phyloP scores from a whole-genome alignment of 2,888 invertebrate species.

The Agriopis leucophaearia region DNA sequence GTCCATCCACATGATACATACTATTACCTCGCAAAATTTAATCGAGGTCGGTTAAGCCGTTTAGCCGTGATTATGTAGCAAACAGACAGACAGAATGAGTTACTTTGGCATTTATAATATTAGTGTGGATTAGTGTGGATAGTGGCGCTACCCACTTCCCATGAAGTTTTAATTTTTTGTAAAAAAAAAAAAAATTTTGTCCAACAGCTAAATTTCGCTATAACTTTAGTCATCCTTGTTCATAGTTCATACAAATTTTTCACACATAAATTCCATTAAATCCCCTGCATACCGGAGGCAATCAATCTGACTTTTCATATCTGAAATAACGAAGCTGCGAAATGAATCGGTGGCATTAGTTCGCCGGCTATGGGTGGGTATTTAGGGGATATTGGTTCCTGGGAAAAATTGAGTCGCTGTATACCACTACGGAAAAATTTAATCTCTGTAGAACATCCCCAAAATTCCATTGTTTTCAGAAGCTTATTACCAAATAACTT shows the following conservation, averaged over 20 bases:
- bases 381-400: constrained; percentile 10
- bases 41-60: too few species aligned
- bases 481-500: not conserved
- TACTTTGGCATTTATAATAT: too few species aligned
- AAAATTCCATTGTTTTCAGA: not conserved
- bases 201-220: not conserved
- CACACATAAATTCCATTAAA: constrained; percentile 25
- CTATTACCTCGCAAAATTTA: too few species aligned
- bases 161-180: too few species aligned
- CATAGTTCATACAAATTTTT: constrained; percentile 26
- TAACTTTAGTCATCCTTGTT: not conserved
- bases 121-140: too few species aligned
- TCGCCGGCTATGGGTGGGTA: constrained; percentile 3
- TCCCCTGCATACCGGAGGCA: constrained; percentile 15
- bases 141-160: too few species aligned
- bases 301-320: constrained; percentile 39
- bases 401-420: constrained; percentile 2
- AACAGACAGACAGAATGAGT: too few species aligned
- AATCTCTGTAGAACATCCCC: not conserved
- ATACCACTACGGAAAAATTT: not conserved
- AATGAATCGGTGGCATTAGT: constrained; percentile 35
- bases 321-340: constrained; percentile 30
- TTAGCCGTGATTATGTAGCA: too few species aligned
- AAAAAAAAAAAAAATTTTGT: too few species aligned
- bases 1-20: too few species aligned